Evolutionary conservation across 2,888 invertebrate species (phyloP), one percentile per base, ranked within the genome.

Genomic region (Schizotus pectinicornis): DNA sequence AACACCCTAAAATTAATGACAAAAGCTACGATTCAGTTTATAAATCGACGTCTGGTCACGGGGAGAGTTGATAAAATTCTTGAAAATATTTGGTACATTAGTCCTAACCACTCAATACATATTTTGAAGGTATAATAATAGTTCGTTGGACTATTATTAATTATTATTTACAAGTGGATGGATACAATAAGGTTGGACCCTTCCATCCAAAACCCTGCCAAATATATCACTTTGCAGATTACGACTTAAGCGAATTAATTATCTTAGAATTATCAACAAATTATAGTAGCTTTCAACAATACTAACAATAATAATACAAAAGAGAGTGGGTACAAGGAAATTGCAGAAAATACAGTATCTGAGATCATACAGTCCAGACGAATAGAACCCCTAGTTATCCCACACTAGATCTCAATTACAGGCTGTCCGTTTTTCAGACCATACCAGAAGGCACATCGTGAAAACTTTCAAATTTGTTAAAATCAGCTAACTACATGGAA

Each of bases 131-230:
- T 9, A 43, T 32, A 11, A 43, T 9, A 43, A 42, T n/a, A 31
- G 11, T 31, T 43, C 11, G 11, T 31, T 6, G 12, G 31, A 9
- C 11, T 31, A 12, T 43, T 33, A 33, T 43, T 43, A 33, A 43
- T 22, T 36, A 36, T 9, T 43, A 43, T 43, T 43, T 43, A 43
- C 43, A 43, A 33, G 33, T 31, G 43, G 43, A 43, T 43, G 43
- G 43, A 43, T 43, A 33, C n/a, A 7, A 32, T 31, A 30, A 43
- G 31, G 43, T 43, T 43, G 43, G 43, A 43, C 43, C 43, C 43
- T 43, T 9, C 43, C 43, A 43, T 43, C 43, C 43, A 33, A 43
- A 22, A 43, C 43, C 43, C 43, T 43, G 43, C 43, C 43, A 43
- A 43, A 43, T 43, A 32, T 43, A 43, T 43, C 43, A 43, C 43